Conservation (phyloP, 2,888 invertebrate species). For the Halictus quadricinctus region DNA sequence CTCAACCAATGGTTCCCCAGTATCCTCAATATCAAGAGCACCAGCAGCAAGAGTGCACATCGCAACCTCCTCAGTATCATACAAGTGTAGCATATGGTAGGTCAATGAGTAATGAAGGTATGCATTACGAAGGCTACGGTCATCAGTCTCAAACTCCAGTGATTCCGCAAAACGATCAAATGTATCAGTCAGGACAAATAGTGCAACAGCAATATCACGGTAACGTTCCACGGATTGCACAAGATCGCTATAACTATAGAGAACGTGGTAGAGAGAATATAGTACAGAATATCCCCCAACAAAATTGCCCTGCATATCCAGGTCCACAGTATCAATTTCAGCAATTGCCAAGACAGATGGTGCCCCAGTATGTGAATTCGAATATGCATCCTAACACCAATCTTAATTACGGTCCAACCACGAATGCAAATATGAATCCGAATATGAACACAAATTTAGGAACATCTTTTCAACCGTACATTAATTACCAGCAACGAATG, state of each 20-base stretch:
- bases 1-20: slow-evolving; percentile 74
- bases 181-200: slow-evolving; percentile 67
- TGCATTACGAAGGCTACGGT: slow-evolving; percentile 66
- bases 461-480: slow-evolving; percentile 62
- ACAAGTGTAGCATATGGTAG: slow-evolving; percentile 66
- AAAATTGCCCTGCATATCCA: slow-evolving; percentile 73
- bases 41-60: slow-evolving; percentile 63
- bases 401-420: slow-evolving; percentile 50
- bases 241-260: slow-evolving; percentile 68
- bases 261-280: slow-evolving; percentile 66
- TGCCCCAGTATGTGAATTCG: slow-evolving; percentile 74
- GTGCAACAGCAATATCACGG: slow-evolving; percentile 65
- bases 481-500: slow-evolving; percentile 64
- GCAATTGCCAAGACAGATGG: slow-evolving; percentile 72
- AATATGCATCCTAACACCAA: slow-evolving; percentile 69
- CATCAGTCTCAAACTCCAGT: slow-evolving; percentile 65
- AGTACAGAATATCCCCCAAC: slow-evolving; percentile 69
- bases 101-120: slow-evolving; percentile 61
- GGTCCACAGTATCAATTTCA: slow-evolving; percentile 73
- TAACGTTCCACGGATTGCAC: slow-evolving; percentile 63
- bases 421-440: slow-evolving; percentile 55
- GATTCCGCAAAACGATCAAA: slow-evolving; percentile 69
- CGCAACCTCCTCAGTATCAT: slow-evolving; percentile 74
- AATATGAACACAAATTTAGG: slow-evolving; percentile 65
- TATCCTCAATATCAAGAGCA: slow-evolving; percentile 72